Evolutionary conservation across 2,113 vertebrate species (phyloP).

Genomic region (Mustela nigripes): DNA sequence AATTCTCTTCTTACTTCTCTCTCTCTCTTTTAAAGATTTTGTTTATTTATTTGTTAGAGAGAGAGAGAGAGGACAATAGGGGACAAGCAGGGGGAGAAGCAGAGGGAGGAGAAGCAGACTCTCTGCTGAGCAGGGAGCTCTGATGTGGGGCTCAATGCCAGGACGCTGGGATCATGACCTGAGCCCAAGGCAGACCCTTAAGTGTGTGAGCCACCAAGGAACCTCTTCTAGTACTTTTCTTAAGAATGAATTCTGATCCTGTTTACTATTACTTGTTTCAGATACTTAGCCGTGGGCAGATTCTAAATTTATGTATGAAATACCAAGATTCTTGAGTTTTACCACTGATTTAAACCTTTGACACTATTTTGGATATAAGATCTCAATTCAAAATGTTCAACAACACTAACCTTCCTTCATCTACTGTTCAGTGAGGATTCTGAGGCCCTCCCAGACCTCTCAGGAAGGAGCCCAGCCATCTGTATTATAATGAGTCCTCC

Average conservation of each 20-base stretch:
- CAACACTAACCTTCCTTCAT: not conserved
- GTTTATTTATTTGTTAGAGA: no score
- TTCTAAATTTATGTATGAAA: not conserved
- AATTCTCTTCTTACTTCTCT: not conserved
- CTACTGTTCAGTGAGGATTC: not conserved
- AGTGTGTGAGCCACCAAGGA: no score
- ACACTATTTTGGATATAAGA: conserved; percentile 35
- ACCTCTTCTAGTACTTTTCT: not conserved
- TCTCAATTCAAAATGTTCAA: conserved; percentile 28
- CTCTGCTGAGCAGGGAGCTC: no score
- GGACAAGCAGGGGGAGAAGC: no score
- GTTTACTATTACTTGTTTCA: conserved; percentile 7
- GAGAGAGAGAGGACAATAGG: no score
- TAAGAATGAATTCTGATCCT: not conserved
- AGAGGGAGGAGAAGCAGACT: no score
- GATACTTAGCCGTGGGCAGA: not conserved
- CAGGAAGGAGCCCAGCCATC: not conserved
- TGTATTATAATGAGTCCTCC: not conserved
- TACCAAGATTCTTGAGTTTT: conserved; percentile 49
- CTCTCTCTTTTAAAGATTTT: no score
- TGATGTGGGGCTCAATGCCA: no score
- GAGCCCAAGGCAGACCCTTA: no score
- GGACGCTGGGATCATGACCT: no score
- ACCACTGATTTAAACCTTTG: not conserved
- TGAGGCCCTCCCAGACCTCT: not conserved